Percentiles rank a stretch among this genome's conserved stretches.
Conservation (phyloP, 2,888 invertebrate genomes). For the Argyresthia albistria region DNA sequence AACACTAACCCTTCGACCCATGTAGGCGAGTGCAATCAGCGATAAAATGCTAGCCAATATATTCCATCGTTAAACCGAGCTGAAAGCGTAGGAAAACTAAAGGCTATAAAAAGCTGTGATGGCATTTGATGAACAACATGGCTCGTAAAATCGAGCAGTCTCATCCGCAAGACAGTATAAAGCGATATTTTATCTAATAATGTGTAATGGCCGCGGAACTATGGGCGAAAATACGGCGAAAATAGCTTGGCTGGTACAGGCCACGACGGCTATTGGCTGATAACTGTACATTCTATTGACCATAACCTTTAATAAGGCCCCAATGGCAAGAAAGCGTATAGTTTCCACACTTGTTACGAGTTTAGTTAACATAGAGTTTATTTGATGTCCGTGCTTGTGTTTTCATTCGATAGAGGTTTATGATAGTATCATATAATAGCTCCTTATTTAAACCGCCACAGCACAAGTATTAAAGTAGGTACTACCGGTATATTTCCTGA, state of each 20-base stretch:
- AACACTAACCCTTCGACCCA: no score
- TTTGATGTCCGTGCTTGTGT: neutral
- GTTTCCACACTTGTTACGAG: constrained; percentile 4
- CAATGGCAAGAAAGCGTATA: constrained; percentile 1
- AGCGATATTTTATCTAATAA: neutral
- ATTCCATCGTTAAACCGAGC: neutral
- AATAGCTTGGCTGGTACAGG: neutral
- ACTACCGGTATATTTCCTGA: no score
- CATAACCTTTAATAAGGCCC: constrained; percentile 7
- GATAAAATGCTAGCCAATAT: no score
- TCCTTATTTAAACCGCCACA: no score
- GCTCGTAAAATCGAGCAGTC: neutral
- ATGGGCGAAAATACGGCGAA: neutral
- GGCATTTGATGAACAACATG: neutral
- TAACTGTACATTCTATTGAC: constrained; percentile 7
- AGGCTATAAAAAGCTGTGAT: neutral
- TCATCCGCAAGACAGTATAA: neutral
- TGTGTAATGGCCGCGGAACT: neutral
- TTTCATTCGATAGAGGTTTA: no score
- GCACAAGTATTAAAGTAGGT: no score
- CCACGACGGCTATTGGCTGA: neutral
- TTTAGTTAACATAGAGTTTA: constrained; percentile 2
- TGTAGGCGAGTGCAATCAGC: no score
- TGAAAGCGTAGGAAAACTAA: neutral
- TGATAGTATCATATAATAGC: no score